Evolutionary conservation across 2,797 vertebrate species (phyloP).

Genomic region (Scolopax bukidnonensis): DNA sequence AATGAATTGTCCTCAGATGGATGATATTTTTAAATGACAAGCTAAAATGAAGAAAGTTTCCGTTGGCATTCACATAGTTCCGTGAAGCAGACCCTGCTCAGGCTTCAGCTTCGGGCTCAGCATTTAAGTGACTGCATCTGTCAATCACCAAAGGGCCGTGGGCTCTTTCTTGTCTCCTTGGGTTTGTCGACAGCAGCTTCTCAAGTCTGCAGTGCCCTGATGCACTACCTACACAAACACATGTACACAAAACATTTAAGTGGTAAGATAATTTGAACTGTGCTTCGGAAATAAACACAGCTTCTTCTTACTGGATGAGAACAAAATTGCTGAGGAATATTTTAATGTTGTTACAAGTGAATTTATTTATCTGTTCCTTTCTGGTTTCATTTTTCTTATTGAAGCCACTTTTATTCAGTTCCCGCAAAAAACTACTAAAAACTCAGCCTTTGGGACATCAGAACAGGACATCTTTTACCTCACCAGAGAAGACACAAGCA

Average conservation of each 20-base stretch:
- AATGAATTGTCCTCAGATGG: background rate
- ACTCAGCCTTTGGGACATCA: background rate
- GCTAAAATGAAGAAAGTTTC: background rate
- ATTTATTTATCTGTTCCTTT: background rate
- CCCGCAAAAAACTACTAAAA: background rate
- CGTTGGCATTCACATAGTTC: background rate
- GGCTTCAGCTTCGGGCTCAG: constrained; percentile 52
- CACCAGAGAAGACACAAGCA: background rate
- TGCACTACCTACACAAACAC: constrained; percentile 16
- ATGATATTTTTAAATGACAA: background rate
- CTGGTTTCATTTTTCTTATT: background rate
- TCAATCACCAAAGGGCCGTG: constrained; percentile 39
- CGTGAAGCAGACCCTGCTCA: constrained; percentile 4
- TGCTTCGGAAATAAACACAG: background rate
- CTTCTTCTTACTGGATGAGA: background rate
- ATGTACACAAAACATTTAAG: background rate
- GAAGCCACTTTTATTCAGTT: background rate
- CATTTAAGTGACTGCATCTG: constrained; percentile 31
- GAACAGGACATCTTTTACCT: background rate
- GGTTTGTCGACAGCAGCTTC: constrained; percentile 25
- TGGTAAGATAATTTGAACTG: background rate
- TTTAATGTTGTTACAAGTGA: background rate
- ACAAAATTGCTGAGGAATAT: background rate
- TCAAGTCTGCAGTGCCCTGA: background rate
- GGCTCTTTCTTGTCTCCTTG: constrained; percentile 61